These are phyloP conservation scores for Silurus glanis DNA, from an alignment of 2,113 vertebrate species.

Conservation along the genomic window DNA sequence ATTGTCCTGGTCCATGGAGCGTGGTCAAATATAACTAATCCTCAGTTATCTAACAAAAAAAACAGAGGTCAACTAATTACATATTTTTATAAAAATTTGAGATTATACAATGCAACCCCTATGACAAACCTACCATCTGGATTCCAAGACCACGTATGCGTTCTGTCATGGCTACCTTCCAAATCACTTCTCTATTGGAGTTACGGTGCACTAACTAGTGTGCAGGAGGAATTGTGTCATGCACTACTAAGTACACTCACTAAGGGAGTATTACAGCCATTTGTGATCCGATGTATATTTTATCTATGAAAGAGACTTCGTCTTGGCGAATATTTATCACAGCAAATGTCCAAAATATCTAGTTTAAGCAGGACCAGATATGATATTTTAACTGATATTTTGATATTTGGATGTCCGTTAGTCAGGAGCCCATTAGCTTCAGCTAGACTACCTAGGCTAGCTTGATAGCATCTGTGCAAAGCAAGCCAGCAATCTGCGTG, in stretches of 20 bases:
- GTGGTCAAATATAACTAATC: slow-evolving; percentile 42
- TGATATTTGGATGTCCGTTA: not conserved
- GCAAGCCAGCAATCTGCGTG: slow-evolving; percentile 14
- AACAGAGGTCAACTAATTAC: not conserved
- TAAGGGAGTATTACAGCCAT: not conserved
- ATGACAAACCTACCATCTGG: slow-evolving; percentile 35
- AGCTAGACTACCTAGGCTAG: not conserved
- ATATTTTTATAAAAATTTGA: not conserved
- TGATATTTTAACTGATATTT: not conserved
- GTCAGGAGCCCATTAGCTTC: not conserved
- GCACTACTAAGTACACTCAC: not conserved
- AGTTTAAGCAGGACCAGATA: not conserved
- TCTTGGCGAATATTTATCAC: not conserved
- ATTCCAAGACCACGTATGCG: slow-evolving; percentile 26
- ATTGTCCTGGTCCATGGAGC: slow-evolving; percentile 71
- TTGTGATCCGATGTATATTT: not conserved
- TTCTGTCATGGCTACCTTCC: not conserved
- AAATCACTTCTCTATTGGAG: not conserved
- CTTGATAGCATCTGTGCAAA: not conserved
- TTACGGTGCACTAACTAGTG: not conserved
- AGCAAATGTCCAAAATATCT: not conserved
- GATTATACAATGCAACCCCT: not conserved
- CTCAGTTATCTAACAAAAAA: slow-evolving; percentile 23
- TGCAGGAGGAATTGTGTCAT: too few species aligned
- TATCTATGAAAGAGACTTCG: not conserved